Base-by-base conservation (phyloP, 2,113 vertebrate species). In the Kobus ellipsiprymnus region DNA sequence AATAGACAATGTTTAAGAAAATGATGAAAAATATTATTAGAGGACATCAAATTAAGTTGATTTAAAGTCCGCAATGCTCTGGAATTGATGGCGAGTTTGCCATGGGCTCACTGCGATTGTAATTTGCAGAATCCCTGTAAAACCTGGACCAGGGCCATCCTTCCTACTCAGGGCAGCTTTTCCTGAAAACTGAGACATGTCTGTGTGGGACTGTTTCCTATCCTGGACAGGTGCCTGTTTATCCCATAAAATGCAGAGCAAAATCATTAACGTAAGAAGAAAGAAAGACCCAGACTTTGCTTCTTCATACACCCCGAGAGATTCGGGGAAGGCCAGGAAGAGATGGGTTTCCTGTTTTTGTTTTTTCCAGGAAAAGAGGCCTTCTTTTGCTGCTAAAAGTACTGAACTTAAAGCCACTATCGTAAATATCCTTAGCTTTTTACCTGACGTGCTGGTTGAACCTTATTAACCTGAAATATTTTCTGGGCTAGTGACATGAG, bases 391-490 rank as follows among this genome's bases (percentile, higher is more conserved):
- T 81, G 10, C 27, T 27, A 3, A 55, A 87, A 55, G n/a, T n/a
- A 23, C 10, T 85, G 55, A 95, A 62, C 71, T 88, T 36, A 29
- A 92, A 87, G 67, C 17, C 27, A 36, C 80, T 62, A 4, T 83
- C 50, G 36, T 96, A 95, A 97, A 96, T 91, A 97, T 36, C 95
- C 44, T 2, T 94, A 88, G 25, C 81, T 91, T 93, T 91, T 96
- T 94, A 95, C 92, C 85, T 82, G 62, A 84, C 30, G n/a, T 30
- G 36, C 74, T 64, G 67, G 33, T 74, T 97, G 93, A 97, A 97
- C 64, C 77, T 97, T 96, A 97, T 96, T 98, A 97, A 97, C 92
- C 96, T 93, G 92, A 90, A 89, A 87, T 97, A 80, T 90, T 97
- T 98, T 90, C 93, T 95, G 90, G 92, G 74, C 62, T 92, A 48